A percentile compares a stretch with the other conserved stretches of the same genome.
phyloP scores from a whole-genome alignment of 1,140 invertebrate species.

The Lasaia peninsularis region DNA sequence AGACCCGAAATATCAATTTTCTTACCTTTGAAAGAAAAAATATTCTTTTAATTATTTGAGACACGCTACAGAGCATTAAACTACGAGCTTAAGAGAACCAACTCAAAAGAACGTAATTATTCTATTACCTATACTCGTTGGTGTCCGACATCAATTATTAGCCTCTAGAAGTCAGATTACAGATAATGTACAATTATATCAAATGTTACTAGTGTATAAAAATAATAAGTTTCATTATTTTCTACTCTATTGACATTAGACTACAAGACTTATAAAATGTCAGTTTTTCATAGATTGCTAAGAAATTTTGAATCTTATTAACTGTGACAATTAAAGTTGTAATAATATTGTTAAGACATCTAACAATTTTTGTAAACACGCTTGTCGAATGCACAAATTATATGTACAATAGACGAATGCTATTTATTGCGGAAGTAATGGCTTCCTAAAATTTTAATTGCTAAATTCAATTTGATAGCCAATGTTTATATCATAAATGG shows the following conservation, averaged over 20 bases:
- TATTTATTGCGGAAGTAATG: slow-evolving; percentile 78
- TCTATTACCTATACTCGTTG: no score
- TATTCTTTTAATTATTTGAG: no score
- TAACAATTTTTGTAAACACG: slow-evolving; percentile 78
- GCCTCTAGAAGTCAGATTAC: slow-evolving; percentile 24
- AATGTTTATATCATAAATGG: slow-evolving; percentile 1
- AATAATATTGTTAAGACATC: slow-evolving; percentile 47
- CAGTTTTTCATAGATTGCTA: slow-evolving; percentile 33
- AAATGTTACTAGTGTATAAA: slow-evolving; percentile 68
- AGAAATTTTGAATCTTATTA: slow-evolving; percentile 50
- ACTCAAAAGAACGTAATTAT: no score
- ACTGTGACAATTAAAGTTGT: slow-evolving; percentile 36
- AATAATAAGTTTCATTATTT: slow-evolving; percentile 42
- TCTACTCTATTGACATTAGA: slow-evolving; percentile 37
- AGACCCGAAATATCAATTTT: no score
- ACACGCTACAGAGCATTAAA: no score
- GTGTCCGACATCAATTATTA: no score
- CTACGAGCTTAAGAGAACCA: no score
- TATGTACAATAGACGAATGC: slow-evolving; percentile 69
- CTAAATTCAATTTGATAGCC: slow-evolving; percentile 48
- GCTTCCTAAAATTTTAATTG: slow-evolving; percentile 76
- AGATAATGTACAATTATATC: slow-evolving; percentile 46
- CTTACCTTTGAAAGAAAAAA: no score
- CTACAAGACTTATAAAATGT: slow-evolving; percentile 41
- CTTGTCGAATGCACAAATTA: slow-evolving; percentile 75